A percentile compares a stretch with the other conserved stretches of the same genome.
Conservation (phyloP, 1,140 invertebrate species). For the Amphibalanus amphitrite region DNA sequence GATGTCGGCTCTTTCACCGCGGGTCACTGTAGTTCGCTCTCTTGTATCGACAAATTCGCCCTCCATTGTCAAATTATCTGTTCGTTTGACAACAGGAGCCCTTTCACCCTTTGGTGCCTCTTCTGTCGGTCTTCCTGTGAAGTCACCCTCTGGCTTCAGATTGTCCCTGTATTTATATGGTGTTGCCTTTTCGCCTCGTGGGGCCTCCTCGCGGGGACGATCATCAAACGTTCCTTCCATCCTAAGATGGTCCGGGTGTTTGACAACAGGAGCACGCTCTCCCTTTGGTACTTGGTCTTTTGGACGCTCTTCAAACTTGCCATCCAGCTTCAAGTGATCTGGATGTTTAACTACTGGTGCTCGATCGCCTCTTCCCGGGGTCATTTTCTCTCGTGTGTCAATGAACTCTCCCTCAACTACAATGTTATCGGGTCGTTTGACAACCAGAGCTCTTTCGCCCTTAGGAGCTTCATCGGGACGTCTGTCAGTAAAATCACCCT, state of each 20-base stretch:
- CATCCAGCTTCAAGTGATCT: slow-evolving; percentile 40
- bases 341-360: slow-evolving; percentile 26
- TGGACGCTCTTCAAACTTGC: slow-evolving; percentile 30
- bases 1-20: slow-evolving; percentile 24
- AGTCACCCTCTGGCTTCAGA: slow-evolving; percentile 33
- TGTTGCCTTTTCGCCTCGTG: slow-evolving; percentile 8
- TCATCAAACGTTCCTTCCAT: slow-evolving; percentile 35
- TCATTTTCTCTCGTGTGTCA: slow-evolving; percentile 14
- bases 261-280: slow-evolving; percentile 22
- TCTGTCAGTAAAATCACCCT: slow-evolving; percentile 31
- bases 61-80: slow-evolving; percentile 23
- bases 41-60: slow-evolving; percentile 29
- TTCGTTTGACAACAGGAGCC: slow-evolving; percentile 11
- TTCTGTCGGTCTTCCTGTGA: slow-evolving; percentile 25
- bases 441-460: slow-evolving; percentile 16
- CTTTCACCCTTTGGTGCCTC: slow-evolving; percentile 4
- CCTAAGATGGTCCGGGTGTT: slow-evolving; percentile 37
- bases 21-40: slow-evolving; percentile 7
- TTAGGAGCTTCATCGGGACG: slow-evolving; percentile 9
- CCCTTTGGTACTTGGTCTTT: slow-evolving; percentile 20
- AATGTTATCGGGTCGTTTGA: slow-evolving; percentile 19
- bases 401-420: slow-evolving; percentile 18
- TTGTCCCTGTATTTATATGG: slow-evolving; percentile 25
- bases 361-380: slow-evolving; percentile 24
- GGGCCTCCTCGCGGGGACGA: slow-evolving; percentile 8